Conservation (phyloP, 2,888 invertebrate species). For the Leucozona laternaria region DNA sequence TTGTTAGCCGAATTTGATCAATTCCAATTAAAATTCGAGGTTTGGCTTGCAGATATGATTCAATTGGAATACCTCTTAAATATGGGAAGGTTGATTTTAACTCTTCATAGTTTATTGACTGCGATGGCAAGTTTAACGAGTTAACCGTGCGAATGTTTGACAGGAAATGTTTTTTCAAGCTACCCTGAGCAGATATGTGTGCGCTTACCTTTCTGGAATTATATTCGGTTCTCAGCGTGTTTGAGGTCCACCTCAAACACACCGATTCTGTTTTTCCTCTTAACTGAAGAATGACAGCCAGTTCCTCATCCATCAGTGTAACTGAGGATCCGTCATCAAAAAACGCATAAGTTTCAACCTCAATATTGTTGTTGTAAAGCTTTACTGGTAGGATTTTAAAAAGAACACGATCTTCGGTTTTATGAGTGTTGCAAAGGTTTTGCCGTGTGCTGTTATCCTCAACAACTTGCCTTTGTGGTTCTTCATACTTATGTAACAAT, state of each 20-base stretch:
- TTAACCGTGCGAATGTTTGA: background rate
- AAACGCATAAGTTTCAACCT: constrained; percentile 5
- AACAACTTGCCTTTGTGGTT: background rate
- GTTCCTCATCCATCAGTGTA: background rate
- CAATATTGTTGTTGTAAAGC: constrained; percentile 1
- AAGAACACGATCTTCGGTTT: background rate
- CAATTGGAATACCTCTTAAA: background rate
- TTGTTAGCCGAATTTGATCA: background rate
- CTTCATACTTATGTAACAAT: background rate
- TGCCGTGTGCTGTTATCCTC: background rate
- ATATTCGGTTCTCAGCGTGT: background rate
- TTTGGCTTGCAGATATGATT: background rate
- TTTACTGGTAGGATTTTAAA: constrained; percentile 6
- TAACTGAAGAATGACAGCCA: background rate
- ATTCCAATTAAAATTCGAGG: background rate
- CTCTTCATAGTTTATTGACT: background rate
- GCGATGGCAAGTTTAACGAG: background rate
- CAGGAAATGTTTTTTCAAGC: background rate
- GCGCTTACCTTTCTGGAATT: background rate
- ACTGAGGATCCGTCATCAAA: constrained; percentile 22
- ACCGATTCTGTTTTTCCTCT: background rate
- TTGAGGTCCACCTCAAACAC: constrained; percentile 14
- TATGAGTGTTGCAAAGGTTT: background rate
- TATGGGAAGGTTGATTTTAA: background rate
- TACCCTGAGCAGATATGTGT: background rate